Evolutionary conservation across 92 coral and sea anemone genomes (phyloP).

Genomic region (Phenganax marumi): DNA sequence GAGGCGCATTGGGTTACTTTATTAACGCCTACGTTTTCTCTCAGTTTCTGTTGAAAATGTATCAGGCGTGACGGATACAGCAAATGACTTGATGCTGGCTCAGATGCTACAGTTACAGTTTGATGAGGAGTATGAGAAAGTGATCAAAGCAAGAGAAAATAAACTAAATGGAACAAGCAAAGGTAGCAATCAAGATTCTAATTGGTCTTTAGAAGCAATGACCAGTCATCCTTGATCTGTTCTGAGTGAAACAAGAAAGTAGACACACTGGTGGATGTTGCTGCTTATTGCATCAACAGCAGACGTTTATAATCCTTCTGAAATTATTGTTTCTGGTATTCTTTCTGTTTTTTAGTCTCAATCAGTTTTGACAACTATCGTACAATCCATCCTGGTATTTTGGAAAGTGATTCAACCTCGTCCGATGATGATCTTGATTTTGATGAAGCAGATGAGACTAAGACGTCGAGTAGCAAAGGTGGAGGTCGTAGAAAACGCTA

Average conservation of each 20-base stretch:
- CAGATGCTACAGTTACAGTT: slow-evolving; percentile 88
- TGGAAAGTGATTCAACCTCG: slow-evolving; percentile 72
- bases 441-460: slow-evolving; percentile 42
- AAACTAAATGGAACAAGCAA: slow-evolving; percentile 95
- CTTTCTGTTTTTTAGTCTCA: slow-evolving; percentile 60
- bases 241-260: too few relatives aligned
- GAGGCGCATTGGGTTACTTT: neutral
- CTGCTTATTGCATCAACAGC: neutral
- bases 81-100: slow-evolving; percentile 79
- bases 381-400: slow-evolving; percentile 71
- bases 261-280: neutral
- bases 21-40: neutral
- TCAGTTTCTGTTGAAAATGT: slow-evolving; percentile 27
- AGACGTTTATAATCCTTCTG: neutral
- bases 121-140: slow-evolving; percentile 81
- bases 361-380: slow-evolving; percentile 87
- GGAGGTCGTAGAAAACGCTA: slow-evolving; percentile 42
- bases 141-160: slow-evolving; percentile 73
- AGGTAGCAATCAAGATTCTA: slow-evolving; percentile 49
- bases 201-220: neutral
- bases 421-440: slow-evolving; percentile 74
- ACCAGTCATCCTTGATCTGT: neutral
- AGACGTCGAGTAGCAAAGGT: slow-evolving; percentile 5
- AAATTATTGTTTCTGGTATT: neutral
- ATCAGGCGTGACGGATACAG: slow-evolving; percentile 59